These are phyloP conservation scores for Ethmia dodecea DNA, from an alignment of 2,888 invertebrate genomes.

Conservation along the genomic window DNA sequence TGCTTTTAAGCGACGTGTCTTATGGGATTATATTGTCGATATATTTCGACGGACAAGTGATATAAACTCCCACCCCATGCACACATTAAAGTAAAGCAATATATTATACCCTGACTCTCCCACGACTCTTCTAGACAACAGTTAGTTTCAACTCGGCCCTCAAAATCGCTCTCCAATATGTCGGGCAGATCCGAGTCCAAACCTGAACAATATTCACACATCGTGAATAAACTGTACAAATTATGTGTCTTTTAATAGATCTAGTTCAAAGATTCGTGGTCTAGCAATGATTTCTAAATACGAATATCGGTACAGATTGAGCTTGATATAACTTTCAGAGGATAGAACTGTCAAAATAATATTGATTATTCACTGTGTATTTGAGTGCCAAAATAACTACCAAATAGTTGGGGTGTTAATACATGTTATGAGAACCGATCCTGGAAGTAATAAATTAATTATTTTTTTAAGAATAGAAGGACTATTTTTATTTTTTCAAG, in stretches of 20 bases:
- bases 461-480: too few species aligned
- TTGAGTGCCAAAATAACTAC: too few species aligned
- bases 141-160: slow-evolving; percentile 71
- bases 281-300: too few species aligned
- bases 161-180: slow-evolving; percentile 68
- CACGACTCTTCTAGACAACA: slow-evolving; percentile 77
- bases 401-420: too few species aligned
- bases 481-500: too few species aligned
- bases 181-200: slow-evolving; percentile 68
- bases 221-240: slow-evolving; percentile 22
- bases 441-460: too few species aligned
- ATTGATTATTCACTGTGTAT: too few species aligned
- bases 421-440: too few species aligned
- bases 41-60: too few species aligned
- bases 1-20: background rate
- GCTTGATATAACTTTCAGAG: too few species aligned
- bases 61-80: slow-evolving; percentile 60
- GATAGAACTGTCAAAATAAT: too few species aligned
- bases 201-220: slow-evolving; percentile 61
- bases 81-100: slow-evolving; percentile 41
- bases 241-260: background rate
- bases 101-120: slow-evolving; percentile 66
- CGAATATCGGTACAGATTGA: too few species aligned
- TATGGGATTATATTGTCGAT: background rate
- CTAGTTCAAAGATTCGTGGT: slow-evolving; percentile 45